Base-by-base conservation (phyloP, 2,113 vertebrate species). In the Serilophus lunatus region DNA sequence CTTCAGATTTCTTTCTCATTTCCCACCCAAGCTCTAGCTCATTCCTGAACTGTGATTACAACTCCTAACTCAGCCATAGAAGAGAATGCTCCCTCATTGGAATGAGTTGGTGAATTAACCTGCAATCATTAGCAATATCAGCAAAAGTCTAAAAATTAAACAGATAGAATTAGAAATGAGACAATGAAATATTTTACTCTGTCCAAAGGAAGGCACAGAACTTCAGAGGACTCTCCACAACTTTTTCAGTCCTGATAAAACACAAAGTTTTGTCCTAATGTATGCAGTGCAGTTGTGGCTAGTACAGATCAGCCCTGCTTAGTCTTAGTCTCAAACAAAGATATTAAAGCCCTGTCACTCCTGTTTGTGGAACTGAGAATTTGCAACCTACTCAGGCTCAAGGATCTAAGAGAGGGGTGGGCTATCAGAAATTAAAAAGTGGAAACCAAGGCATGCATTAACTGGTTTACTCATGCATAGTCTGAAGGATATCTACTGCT, bases 221-320 rank as follows among this genome's bases (percentile, higher is more conserved):
- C 28, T 54, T 51, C 38, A 77, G 56, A 31, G 20, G 35, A 60
- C 20, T 45, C 18, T 25, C 10, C 28, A 44, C 4, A 63, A 31
- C 20, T 18, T 53, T 65, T 80, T 47, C 8, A 70, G 0, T 77
- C 49, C 45, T 36, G 14, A 4, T 61, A 29, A 80, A 92, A 80
- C 13, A 24, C 0, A 0, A 28, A 57, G 8, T 56, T 79, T 88
- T 93, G 15, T 61, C 49, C 36, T 86, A 4, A 4, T 51, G 25
- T 18, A 61, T 3, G 6, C 2, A 33, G 22, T 15, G 10, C 18
- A 77, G 14, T 12, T 45, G 8, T 16, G 13, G 50, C 28, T 76
- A 12, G 45, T 53, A 47, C 31, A 63, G 59, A 53, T 57, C 61
- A 76, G 20, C 13, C 56, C 53, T 64, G 7, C 1, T 51, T 36